Conservation (phyloP, 2,113 vertebrate species). For the Ceyx cyanopectus region DNA sequence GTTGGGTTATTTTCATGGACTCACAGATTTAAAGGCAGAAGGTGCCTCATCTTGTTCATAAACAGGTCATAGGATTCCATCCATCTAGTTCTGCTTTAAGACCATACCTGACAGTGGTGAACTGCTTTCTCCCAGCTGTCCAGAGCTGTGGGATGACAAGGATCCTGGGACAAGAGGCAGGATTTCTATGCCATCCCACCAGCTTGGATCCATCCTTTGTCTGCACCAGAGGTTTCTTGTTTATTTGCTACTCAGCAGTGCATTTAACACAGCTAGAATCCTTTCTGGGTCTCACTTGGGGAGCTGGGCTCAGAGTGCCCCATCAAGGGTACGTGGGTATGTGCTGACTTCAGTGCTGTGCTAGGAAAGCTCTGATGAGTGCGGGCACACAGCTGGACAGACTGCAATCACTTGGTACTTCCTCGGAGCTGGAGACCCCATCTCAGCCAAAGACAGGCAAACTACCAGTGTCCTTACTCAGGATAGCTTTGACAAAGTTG, state of each 20-base stretch:
- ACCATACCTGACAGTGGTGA: background rate
- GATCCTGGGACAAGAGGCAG: background rate
- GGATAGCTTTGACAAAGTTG: background rate
- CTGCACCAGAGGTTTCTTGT: background rate
- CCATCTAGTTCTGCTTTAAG: background rate
- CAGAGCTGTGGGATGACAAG: background rate
- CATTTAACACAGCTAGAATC: background rate
- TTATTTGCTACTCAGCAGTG: background rate
- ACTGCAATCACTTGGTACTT: background rate
- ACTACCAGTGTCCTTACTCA: background rate
- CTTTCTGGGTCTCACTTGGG: background rate
- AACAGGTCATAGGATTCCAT: background rate
- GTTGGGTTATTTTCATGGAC: background rate
- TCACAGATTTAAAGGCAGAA: background rate
- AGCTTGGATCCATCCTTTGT: background rate
- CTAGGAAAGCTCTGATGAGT: background rate
- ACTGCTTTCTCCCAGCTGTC: background rate
- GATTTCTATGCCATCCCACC: background rate
- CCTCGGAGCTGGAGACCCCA: background rate
- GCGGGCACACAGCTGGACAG: background rate
- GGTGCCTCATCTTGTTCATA: background rate
- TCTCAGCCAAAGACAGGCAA: background rate
- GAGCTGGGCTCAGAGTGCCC: background rate
- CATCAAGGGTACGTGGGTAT: background rate
- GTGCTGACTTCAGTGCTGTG: background rate